These are phyloP conservation scores for Bos taurus DNA, from an alignment of 2,113 vertebrate species.

Conservation along the genomic window DNA sequence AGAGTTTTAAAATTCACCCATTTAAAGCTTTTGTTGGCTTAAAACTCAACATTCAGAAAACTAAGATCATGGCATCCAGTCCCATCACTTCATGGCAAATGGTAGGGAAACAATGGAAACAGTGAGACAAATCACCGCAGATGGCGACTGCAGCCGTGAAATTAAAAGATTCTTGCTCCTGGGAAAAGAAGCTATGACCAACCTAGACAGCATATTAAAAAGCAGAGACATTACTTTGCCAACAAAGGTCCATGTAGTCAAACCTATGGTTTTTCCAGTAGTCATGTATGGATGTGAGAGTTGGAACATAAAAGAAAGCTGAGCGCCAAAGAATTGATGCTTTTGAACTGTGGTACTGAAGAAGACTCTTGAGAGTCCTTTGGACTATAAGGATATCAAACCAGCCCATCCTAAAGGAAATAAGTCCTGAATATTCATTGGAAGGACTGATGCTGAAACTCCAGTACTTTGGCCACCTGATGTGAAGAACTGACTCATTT, in stretches of 20 bases:
- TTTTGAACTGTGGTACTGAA: background rate
- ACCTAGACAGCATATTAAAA: background rate
- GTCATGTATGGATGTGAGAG: background rate
- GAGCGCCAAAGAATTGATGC: background rate
- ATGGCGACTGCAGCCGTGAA: background rate
- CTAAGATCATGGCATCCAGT: background rate
- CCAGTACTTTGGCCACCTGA: background rate
- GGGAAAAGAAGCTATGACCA: background rate
- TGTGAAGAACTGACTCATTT: background rate
- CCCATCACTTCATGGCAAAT: background rate
- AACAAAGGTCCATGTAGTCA: background rate
- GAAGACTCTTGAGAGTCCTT: background rate
- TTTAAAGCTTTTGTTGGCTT: background rate
- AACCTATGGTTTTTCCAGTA: background rate
- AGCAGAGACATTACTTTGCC: background rate
- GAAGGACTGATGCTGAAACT: background rate
- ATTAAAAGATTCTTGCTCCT: background rate
- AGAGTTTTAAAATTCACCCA: slow-evolving; percentile 38
- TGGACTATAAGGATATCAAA: background rate
- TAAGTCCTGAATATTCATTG: background rate
- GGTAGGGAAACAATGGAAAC: background rate
- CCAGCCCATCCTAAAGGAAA: background rate
- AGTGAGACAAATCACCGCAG: background rate
- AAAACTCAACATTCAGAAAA: background rate
- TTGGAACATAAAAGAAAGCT: background rate